phyloP scores from a whole-genome alignment of 2,888 invertebrate genomes.

The Xylota segnis region DNA sequence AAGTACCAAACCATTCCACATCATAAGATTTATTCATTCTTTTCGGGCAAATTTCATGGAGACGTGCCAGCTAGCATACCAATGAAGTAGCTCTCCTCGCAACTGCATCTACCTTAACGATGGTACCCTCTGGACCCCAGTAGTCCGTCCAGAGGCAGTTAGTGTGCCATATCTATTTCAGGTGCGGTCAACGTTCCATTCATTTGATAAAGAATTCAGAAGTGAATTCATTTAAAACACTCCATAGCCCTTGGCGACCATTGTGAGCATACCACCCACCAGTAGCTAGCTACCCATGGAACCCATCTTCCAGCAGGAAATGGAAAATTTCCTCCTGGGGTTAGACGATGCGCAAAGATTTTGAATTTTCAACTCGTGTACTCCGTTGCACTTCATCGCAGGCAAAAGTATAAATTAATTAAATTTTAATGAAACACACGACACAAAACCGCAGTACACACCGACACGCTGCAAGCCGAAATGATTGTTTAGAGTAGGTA shows the following conservation, averaged over 20 bases:
- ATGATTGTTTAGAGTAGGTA: constrained; percentile 66
- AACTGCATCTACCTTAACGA: constrained; percentile 57
- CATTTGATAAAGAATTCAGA: constrained; percentile 74
- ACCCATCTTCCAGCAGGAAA: constrained; percentile 35
- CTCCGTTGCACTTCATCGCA: constrained; percentile 33
- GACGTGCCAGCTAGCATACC: constrained; percentile 44
- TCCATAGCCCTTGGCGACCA: constrained; percentile 28
- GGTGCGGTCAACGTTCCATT: constrained; percentile 72
- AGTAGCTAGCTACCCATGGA: too few relatives aligned
- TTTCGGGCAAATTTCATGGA: constrained; percentile 48
- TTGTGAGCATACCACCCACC: constrained; percentile 19
- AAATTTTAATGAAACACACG: constrained; percentile 75
- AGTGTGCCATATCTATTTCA: constrained; percentile 69
- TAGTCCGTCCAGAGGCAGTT: constrained; percentile 5
- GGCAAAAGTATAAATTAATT: constrained; percentile 71
- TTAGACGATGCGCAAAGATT: constrained; percentile 58
- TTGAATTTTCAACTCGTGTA: constrained; percentile 49
- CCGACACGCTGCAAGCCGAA: constrained; percentile 49
- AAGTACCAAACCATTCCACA: constrained; percentile 40
- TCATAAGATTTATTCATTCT: constrained; percentile 72
- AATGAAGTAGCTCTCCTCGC: constrained; percentile 30
- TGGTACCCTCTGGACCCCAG: constrained; percentile 16
- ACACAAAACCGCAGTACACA: constrained; percentile 61
- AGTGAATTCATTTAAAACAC: constrained; percentile 71
- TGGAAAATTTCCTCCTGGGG: constrained; percentile 52